Evolutionary conservation across 2,113 vertebrate species (phyloP), one percentile per base, ranked within the genome.

Genomic region (Hippocampus zosterae): DNA sequence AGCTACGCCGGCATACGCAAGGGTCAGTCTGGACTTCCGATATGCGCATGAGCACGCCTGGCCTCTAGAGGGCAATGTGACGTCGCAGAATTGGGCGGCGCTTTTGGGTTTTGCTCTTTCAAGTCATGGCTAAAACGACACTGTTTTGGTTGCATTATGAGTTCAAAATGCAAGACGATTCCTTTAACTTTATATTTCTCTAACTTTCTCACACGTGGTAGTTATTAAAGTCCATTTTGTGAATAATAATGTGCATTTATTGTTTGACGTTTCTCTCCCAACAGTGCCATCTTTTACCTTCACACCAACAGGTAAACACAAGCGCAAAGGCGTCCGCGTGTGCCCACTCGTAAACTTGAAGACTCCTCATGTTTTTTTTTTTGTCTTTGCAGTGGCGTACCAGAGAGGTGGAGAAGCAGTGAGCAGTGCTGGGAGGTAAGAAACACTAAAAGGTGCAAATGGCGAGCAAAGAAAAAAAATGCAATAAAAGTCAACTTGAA

Each of bases 231-330:
- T 23, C 3, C 3, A 57, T 56, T 12, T 5, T 23, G n/a, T 27
- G 0, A 27, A 53, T 7, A 40, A 53, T 27, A 50, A 59, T 52
- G 15, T 64, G 11, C 23, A 48, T 60, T 15, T 59, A 53, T 21
- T 40, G 1, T 25, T 29, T 29, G 40, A 55, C 78, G 61, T 69
- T 76, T 88, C 44, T 82, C 21, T 79, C 41, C 90, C 91, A 89
- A 92, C 95, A 99, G 97, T 99, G 88, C 97, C 97, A 75, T 99
- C 97, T 81, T 99, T 98, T 92, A 98, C 96, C 88, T 99, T 99
- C 92, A 99, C 97, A 87, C 97, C 97, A 88, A 99, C 97, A 93
- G 97, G 97, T 99, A 95, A 88, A 87, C 63, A 65, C n/a, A 4
- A n/a, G 9, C 7, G 16, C 29, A 61, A 21, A 40, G 33, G 33